phyloP scores from a whole-genome alignment of 1,140 invertebrate genomes.

The Sinonovacula constricta region DNA sequence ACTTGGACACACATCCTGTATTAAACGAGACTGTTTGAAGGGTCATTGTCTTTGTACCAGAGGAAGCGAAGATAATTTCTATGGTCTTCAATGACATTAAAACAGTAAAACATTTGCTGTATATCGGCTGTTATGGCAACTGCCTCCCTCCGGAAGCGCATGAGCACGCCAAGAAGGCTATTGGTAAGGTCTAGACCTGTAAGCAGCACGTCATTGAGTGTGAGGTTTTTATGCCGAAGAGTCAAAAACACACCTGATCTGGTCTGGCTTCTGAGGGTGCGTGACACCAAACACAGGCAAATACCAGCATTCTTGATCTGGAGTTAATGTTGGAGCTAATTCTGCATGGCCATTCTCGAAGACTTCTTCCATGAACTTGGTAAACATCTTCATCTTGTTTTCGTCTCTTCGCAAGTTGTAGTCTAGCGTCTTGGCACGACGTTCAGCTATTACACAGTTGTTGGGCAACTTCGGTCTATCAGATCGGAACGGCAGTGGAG shows the following conservation, averaged over 20 bases:
- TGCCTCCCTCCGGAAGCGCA: conserved; percentile 43
- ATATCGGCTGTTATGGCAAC: conserved; percentile 28
- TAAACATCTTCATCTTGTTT: conserved; percentile 25
- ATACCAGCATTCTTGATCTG: conserved; percentile 50
- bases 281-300: conserved; percentile 54
- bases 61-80: conserved; percentile 44
- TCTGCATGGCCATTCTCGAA: conserved; percentile 50
- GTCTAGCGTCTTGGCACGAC: conserved; percentile 27
- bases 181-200: conserved; percentile 11
- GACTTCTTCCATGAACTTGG: conserved; percentile 53
- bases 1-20: conserved; percentile 52
- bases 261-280: conserved; percentile 42
- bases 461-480: conserved; percentile 27
- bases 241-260: conserved; percentile 43
- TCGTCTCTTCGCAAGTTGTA: conserved; percentile 20
- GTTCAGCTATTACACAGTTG: conserved; percentile 14
- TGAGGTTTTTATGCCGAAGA: conserved; percentile 8
- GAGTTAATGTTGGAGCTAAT: conserved; percentile 22
- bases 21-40: not conserved
- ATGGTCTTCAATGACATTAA: conserved; percentile 19
- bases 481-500: conserved; percentile 46
- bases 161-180: conserved; percentile 40
- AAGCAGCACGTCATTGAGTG: not conserved
- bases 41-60: conserved; percentile 41
- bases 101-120: conserved; percentile 34